Conservation (phyloP, 1,140 invertebrate species). For the Calliphora vicina region DNA sequence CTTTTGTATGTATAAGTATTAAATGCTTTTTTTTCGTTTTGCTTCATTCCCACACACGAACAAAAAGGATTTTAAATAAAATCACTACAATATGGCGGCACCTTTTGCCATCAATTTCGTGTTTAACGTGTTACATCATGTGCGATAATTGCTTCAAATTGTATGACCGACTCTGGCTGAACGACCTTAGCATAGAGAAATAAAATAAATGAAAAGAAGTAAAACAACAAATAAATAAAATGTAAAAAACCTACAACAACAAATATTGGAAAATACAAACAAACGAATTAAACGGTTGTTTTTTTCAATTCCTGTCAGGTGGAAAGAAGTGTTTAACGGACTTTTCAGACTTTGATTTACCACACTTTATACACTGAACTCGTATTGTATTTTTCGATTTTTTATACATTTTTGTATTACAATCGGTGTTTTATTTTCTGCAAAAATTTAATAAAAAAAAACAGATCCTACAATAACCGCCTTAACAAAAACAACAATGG, state of each 20-base stretch:
- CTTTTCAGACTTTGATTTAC: conserved; percentile 30
- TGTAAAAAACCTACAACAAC: background rate
- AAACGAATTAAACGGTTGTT: background rate
- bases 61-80: background rate
- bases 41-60: background rate
- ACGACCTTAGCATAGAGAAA: background rate
- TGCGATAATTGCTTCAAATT: conserved; percentile 1
- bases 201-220: background rate
- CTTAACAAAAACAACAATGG: conserved; percentile 27
- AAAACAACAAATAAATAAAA: background rate
- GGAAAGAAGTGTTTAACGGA: conserved; percentile 27
- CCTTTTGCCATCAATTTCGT: background rate
- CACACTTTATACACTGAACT: conserved; percentile 18
- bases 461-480: background rate
- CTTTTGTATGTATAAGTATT: background rate
- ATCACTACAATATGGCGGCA: background rate
- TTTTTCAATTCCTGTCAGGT: background rate
- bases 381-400: too few species aligned
- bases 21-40: background rate
- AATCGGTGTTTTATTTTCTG: background rate
- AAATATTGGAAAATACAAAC: background rate
- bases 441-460: background rate
- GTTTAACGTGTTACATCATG: background rate
- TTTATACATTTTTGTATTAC: background rate
- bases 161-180: background rate